These are phyloP conservation scores for Struthidea cinerea DNA, from an alignment of 2,113 vertebrate species.

Conservation along the genomic window DNA sequence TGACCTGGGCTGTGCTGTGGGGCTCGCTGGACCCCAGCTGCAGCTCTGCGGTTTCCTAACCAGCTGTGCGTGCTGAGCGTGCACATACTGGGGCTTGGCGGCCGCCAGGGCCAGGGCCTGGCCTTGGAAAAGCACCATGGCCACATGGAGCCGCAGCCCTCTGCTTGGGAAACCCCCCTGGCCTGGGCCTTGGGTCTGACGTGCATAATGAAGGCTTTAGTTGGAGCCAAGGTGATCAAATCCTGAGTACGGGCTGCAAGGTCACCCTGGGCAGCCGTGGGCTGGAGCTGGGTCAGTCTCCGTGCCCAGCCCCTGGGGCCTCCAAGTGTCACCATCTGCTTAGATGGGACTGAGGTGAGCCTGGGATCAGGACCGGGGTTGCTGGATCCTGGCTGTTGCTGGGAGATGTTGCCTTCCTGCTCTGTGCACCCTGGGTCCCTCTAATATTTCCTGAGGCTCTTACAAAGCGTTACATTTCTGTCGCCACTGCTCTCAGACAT, in stretches of 20 bases:
- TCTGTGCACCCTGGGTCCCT: neutral
- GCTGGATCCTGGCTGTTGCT: neutral
- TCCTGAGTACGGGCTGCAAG: neutral
- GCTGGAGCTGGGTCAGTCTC: neutral
- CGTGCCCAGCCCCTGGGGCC: too few species aligned
- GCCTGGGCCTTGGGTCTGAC: neutral
- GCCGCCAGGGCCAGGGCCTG: neutral
- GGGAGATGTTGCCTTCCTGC: neutral
- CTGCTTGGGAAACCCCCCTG: neutral
- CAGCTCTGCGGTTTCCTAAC: neutral
- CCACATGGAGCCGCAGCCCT: neutral
- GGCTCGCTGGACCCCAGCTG: neutral
- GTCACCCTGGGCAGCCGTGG: fast-evolving
- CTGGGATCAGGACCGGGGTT: fast-evolving
- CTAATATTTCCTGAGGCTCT: neutral
- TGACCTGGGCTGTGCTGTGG: neutral
- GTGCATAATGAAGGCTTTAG: neutral
- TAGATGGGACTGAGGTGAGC: neutral
- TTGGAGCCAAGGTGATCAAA: neutral
- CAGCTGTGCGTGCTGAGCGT: neutral
- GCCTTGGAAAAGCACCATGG: neutral
- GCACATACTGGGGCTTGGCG: neutral
- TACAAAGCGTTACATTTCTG: neutral
- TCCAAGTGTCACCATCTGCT: neutral
- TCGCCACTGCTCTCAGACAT: neutral